These are phyloP conservation scores for Coregonus ussuriensis DNA, from an alignment of 2,797 vertebrate species.

Conservation along the genomic window DNA sequence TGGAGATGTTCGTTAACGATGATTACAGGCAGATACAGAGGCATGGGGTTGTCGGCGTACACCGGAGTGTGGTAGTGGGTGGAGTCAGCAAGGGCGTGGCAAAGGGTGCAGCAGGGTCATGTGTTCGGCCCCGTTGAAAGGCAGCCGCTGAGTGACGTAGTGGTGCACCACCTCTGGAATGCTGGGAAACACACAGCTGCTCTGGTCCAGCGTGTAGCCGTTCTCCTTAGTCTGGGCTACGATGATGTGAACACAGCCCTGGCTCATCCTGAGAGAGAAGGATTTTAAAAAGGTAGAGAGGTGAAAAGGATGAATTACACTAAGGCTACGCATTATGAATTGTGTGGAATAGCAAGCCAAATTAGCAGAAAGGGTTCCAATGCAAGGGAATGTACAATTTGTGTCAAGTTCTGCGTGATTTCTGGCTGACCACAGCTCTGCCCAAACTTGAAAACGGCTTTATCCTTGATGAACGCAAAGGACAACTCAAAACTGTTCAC, in stretches of 20 bases:
- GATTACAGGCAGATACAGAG: neutral
- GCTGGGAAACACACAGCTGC: conserved; percentile 88
- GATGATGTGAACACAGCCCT: conserved; percentile 94
- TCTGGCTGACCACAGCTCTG: too few species aligned
- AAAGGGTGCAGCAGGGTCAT: conserved; percentile 90
- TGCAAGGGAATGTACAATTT: too few species aligned
- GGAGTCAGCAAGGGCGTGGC: conserved; percentile 32
- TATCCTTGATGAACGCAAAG: too few species aligned
- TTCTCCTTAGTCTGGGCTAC: conserved; percentile 93
- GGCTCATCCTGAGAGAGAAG: conserved; percentile 77
- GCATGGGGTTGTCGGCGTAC: neutral
- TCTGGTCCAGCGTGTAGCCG: conserved; percentile 90
- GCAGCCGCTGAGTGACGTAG: conserved; percentile 87
- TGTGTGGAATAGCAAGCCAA: neutral
- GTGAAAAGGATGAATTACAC: neutral
- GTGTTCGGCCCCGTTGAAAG: conserved; percentile 91
- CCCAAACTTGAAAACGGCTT: too few species aligned
- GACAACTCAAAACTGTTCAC: too few species aligned
- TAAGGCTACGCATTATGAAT: too few species aligned
- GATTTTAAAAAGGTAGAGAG: neutral
- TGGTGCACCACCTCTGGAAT: conserved; percentile 91
- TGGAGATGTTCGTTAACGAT: neutral
- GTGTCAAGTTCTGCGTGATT: too few species aligned
- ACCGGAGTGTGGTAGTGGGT: neutral
- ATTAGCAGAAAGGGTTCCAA: too few species aligned